Conservation (phyloP, 2,888 invertebrate species). For the Polymixis flavicincta region DNA sequence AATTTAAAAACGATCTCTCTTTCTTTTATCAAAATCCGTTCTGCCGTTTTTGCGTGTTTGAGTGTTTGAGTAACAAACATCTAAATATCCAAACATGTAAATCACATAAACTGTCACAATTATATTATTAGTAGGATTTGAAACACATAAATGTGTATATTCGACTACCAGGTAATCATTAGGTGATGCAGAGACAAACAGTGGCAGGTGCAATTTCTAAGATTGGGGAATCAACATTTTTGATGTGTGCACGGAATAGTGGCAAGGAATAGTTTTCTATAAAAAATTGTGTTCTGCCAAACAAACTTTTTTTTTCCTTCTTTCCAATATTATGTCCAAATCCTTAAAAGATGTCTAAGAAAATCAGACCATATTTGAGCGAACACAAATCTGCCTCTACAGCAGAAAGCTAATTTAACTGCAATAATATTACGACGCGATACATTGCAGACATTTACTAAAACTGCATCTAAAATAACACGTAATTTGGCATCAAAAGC, state of each 20-base stretch:
- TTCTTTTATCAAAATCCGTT: too few species aligned
- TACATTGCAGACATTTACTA: constrained; percentile 21
- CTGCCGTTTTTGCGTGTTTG: too few species aligned
- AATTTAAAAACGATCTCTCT: too few species aligned
- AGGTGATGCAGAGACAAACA: background rate
- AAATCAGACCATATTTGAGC: background rate
- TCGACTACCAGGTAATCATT: background rate
- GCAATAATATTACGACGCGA: constrained; percentile 9
- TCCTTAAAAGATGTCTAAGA: background rate
- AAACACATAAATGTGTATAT: too few species aligned
- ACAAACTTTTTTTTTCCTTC: too few species aligned
- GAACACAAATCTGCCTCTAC: background rate
- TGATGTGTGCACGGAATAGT: background rate
- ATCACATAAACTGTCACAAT: too few species aligned
- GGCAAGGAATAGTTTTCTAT: background rate
- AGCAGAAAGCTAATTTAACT: constrained; percentile 1
- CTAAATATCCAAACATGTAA: too few species aligned
- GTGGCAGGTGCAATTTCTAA: background rate
- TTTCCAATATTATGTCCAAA: background rate
- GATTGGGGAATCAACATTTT: background rate
- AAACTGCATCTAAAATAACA: constrained; percentile 44
- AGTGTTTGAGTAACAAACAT: too few species aligned
- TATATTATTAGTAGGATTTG: too few species aligned
- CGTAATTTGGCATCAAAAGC: constrained; percentile 53
- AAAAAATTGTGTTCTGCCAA: background rate